Evolutionary conservation across 2,113 vertebrate genomes (phyloP), one percentile per base, ranked within the genome.

Genomic region (Serinus canaria): DNA sequence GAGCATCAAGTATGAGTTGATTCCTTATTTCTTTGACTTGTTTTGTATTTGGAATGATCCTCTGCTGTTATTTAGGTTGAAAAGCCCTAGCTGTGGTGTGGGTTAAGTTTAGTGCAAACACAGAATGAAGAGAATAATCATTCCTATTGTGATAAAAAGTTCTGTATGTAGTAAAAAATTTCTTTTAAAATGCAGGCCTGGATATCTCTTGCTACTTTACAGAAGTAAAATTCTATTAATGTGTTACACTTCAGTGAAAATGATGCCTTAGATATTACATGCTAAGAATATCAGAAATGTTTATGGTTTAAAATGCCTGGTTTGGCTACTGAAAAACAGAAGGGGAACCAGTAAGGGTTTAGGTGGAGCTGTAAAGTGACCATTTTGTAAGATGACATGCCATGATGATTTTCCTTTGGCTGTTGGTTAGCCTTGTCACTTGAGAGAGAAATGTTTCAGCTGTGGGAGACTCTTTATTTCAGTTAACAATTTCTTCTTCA

Each of bases 1-100:
- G 25, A 60, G 23, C 37, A 24, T 74, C n/a, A 50, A 6, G 13
- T 73, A 39, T 35, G 77, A 87, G 41, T 23, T 27, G 55, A 74
- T 86, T 87, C n/a, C 55, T 80, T 79, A 30, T 73, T 91, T 64
- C 28, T 74, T 90, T 0, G 0, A 20, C 0, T 1, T 59, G 30
- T 62, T 78, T 79, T 37, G 39, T 85, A 66, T 73, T 91, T 0
- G 0, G 31, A 89, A 33, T 25, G 15, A 67, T 83, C 31, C 9
- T 90, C 33, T 30, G 30, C 37, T 35, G 19, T 80, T 79, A 33
- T 4, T 88, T 3, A 6, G 22, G 18, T 83, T 55, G 46, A 53
- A 53, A 91, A 79, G 31, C 67, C 30, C 22, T 41, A 41, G 24
- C 17, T 0, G 0, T 46, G n/a, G 1, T 41, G 25, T 63, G 39